phyloP scores from a whole-genome alignment of 1,140 invertebrate species.

The Sitobion miscanthi region DNA sequence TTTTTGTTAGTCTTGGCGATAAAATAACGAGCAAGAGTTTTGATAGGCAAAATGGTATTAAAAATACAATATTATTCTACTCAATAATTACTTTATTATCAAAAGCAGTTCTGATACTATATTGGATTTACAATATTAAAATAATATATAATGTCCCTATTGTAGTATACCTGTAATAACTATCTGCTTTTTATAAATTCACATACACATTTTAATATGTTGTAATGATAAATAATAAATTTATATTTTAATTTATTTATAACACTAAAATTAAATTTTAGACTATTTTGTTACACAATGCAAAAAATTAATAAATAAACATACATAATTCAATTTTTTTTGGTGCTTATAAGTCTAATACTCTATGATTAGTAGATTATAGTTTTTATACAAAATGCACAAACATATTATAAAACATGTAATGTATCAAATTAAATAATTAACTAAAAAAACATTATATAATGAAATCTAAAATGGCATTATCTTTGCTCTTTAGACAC shows the following conservation, averaged over 20 bases:
- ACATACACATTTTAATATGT: too few species aligned
- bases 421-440: neutral
- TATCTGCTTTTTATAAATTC: too few species aligned
- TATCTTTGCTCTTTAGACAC: neutral
- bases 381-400: too few species aligned
- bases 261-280: too few species aligned
- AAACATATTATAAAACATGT: neutral
- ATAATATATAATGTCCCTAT: neutral
- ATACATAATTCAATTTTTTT: neutral
- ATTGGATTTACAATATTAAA: neutral
- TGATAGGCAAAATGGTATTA: neutral
- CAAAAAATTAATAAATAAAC: too few species aligned
- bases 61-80: neutral
- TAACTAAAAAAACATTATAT: too few species aligned
- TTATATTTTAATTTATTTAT: too few species aligned
- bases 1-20: neutral
- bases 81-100: neutral
- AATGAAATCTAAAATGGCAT: neutral
- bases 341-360: neutral
- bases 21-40: neutral
- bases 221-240: too few species aligned
- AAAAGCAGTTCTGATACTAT: neutral
- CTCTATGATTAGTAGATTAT: neutral
- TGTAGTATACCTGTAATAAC: too few species aligned
- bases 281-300: too few species aligned